A percentile compares a stretch with the other conserved stretches of the same genome.
These are phyloP conservation scores for Danio aesculapii DNA, from an alignment of 2,797 vertebrate genomes.

Conservation along the genomic window DNA sequence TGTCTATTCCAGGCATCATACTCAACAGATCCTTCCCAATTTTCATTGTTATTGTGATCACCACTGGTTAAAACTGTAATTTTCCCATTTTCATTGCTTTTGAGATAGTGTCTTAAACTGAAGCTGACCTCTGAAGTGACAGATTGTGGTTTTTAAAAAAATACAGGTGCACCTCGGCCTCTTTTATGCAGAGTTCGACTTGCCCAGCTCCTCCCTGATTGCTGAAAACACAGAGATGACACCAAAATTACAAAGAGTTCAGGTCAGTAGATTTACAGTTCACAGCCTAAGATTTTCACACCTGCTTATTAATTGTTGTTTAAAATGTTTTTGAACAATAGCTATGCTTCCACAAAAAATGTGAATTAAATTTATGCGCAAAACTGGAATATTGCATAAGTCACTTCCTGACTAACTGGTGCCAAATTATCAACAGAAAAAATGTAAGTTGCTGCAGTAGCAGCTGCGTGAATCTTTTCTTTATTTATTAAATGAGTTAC, in stretches of 20 bases:
- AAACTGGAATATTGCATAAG: too few species aligned
- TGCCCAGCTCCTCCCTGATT: constrained; percentile 97
- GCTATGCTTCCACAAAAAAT: too few species aligned
- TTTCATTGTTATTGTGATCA: constrained; percentile 66
- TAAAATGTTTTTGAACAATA: background rate
- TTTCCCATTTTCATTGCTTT: constrained; percentile 76
- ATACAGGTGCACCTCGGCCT: constrained; percentile 65
- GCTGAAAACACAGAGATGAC: constrained; percentile 77
- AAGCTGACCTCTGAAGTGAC: constrained; percentile 75
- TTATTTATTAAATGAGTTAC: too few species aligned
- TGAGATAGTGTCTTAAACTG: constrained; percentile 74
- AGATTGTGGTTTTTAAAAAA: constrained; percentile 74
- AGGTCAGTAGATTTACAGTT: background rate
- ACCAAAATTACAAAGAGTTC: background rate
- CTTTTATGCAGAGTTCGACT: constrained; percentile 91
- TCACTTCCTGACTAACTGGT: too few species aligned
- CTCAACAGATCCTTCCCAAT: constrained; percentile 60
- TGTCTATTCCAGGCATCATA: constrained; percentile 54
- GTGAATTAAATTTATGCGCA: too few species aligned
- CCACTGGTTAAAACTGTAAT: constrained; percentile 59
- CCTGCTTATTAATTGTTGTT: background rate
- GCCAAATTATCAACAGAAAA: too few species aligned
- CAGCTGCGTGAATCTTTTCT: too few species aligned
- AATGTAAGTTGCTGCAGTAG: too few species aligned
- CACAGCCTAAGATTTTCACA: background rate